Percentiles rank a stretch among this genome's conserved stretches.
These are phyloP conservation scores for Alexandromys fortis DNA, from an alignment of 2,113 vertebrate genomes.

Conservation along the genomic window DNA sequence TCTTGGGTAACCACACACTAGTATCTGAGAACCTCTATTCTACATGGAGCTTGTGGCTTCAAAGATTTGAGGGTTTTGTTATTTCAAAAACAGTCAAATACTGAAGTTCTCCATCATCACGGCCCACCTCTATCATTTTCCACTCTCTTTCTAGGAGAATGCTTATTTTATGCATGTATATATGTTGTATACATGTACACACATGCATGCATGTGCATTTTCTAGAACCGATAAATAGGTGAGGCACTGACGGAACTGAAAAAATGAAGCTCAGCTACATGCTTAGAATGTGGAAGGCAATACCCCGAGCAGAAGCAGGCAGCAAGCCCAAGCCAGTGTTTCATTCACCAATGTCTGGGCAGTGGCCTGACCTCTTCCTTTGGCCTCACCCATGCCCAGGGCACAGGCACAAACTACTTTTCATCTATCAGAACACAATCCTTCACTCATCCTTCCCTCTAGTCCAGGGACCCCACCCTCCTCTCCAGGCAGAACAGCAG, in stretches of 20 bases:
- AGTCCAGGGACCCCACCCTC: not conserved
- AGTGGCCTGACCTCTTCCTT: not conserved
- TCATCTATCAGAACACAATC: not conserved
- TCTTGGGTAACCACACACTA: not conserved
- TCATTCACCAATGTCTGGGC: not conserved
- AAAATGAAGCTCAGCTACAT: not conserved
- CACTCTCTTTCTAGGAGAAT: not conserved
- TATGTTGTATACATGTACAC: accelerated
- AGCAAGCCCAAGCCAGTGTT: not conserved
- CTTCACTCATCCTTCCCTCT: not conserved
- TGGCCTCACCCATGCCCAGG: not conserved
- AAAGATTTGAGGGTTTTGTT: not conserved
- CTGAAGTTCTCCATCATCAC: not conserved
- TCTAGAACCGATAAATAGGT: not conserved
- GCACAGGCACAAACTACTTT: not conserved
- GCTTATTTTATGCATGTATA: not conserved
- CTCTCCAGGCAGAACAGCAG: not conserved
- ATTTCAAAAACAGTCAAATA: not conserved
- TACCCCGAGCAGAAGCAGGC: not conserved
- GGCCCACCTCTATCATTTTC: not conserved
- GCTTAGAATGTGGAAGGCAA: not conserved
- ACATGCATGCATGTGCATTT: not conserved
- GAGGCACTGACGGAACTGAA: too few species aligned
- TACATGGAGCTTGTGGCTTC: not conserved
- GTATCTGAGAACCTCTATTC: not conserved